These are phyloP conservation scores for Etheostoma nigrum DNA, from an alignment of 2,797 vertebrate species.

Conservation along the genomic window DNA sequence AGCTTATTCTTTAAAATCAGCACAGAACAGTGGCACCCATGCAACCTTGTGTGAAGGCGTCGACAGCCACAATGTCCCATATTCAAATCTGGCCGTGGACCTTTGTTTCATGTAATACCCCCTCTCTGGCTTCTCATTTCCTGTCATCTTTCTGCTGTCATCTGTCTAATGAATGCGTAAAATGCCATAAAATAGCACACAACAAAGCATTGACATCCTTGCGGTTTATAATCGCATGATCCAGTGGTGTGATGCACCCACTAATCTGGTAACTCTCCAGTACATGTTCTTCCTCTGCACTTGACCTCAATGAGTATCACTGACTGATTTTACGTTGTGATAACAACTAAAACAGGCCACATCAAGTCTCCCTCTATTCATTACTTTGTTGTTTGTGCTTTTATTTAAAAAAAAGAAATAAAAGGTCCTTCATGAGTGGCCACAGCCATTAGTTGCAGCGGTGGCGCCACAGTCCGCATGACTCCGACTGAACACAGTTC, in stretches of 20 bases:
- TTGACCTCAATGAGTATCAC: conserved; percentile 21
- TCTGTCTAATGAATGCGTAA: conserved; percentile 4
- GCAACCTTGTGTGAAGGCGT: background rate
- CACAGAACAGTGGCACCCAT: background rate
- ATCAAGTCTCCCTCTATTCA: conserved; percentile 34
- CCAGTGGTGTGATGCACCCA: background rate
- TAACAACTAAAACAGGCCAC: conserved; percentile 20
- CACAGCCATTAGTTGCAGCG: conserved; percentile 58
- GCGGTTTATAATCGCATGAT: background rate
- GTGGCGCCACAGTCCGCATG: conserved; percentile 76
- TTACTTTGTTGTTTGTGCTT: conserved; percentile 56
- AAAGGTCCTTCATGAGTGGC: conserved; percentile 54
- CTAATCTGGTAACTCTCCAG: conserved; percentile 14
- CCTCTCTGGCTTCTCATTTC: background rate
- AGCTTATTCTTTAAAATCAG: conserved; percentile 4
- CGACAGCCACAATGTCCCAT: background rate
- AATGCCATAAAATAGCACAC: background rate
- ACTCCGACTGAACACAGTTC: conserved; percentile 73
- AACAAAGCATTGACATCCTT: background rate
- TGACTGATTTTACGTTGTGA: conserved; percentile 21
- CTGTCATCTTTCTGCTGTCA: background rate
- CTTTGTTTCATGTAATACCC: background rate
- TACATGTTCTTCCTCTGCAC: background rate
- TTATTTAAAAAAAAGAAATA: conserved; percentile 47
- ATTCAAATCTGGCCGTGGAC: conserved; percentile 9